Conservation (phyloP, 2,797 vertebrate species). For the Poecilia wingei region DNA sequence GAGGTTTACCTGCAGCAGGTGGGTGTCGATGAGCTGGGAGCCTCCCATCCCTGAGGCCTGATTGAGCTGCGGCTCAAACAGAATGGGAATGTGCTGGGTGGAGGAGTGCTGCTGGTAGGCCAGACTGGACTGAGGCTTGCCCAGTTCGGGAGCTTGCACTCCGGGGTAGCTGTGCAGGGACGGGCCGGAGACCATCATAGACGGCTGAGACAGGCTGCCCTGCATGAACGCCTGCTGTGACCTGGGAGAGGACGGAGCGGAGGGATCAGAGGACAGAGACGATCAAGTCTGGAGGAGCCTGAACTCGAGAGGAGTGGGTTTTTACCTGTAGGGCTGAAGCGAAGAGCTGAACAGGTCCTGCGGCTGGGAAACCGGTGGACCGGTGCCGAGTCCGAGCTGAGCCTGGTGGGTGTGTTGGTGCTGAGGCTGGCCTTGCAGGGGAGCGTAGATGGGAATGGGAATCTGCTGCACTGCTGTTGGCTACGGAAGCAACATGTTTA, state of each 20-base stretch:
- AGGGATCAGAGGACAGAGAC: constrained; percentile 4
- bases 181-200: constrained; percentile 94
- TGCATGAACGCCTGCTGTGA: constrained; percentile 99
- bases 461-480: constrained; percentile 96
- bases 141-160: constrained; percentile 93
- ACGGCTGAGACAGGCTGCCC: constrained; percentile 93
- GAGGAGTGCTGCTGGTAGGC: constrained; percentile 95
- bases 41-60: constrained; percentile 94
- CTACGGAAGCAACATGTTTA: constrained; percentile 68
- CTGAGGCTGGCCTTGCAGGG: constrained; percentile 94
- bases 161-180: constrained; percentile 94
- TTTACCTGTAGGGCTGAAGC: constrained; percentile 93
- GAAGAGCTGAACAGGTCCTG: constrained; percentile 96
- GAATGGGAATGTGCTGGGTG: constrained; percentile 94
- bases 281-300: accelerated
- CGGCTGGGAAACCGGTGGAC: constrained; percentile 93
- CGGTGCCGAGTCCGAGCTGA: constrained; percentile 89
- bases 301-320: not conserved
- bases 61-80: constrained; percentile 95
- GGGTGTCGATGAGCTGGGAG: constrained; percentile 97
- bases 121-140: constrained; percentile 94
- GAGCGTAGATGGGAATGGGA: constrained; percentile 97
- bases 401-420: constrained; percentile 88
- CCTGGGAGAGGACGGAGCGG: constrained; percentile 67
- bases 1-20: constrained; percentile 90